phyloP scores from a whole-genome alignment of 2,797 vertebrate species.

The Rhinophrynus dorsalis region DNA sequence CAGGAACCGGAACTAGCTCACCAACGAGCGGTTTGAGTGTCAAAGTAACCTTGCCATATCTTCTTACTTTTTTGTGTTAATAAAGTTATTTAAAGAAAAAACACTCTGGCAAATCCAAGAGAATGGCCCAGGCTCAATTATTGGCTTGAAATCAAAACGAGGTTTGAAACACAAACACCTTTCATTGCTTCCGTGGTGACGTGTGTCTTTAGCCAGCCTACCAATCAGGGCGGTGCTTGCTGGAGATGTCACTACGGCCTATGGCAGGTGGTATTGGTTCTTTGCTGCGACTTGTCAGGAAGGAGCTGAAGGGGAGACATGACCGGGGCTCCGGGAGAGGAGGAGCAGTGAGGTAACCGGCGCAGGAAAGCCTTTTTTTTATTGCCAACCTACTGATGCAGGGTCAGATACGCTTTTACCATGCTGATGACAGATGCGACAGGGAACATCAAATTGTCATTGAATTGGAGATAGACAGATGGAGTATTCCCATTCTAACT shows the following conservation, averaged over 20 bases:
- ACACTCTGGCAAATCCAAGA: too few relatives aligned
- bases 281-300: conserved; percentile 46
- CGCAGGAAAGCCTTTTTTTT: background rate
- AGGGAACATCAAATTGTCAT: background rate
- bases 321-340: conserved; percentile 46
- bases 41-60: conserved; percentile 30
- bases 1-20: conserved; percentile 12
- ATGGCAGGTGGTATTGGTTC: conserved; percentile 45
- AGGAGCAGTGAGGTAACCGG: conserved; percentile 39
- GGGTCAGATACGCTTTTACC: background rate
- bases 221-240: conserved; percentile 46
- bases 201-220: background rate
- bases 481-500: background rate
- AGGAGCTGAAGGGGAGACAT: conserved; percentile 45
- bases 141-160: background rate
- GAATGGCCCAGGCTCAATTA: background rate
- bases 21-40: background rate
- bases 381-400: too few relatives aligned
- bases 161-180: conserved; percentile 32
- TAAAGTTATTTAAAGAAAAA: conserved; percentile 31
- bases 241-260: conserved; percentile 23
- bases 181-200: conserved; percentile 8
- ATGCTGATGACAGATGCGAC: too few relatives aligned
- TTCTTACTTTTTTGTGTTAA: background rate
- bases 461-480: background rate